phyloP scores from a whole-genome alignment of 2,888 invertebrate genomes.

The Tetrapedia diversipes region DNA sequence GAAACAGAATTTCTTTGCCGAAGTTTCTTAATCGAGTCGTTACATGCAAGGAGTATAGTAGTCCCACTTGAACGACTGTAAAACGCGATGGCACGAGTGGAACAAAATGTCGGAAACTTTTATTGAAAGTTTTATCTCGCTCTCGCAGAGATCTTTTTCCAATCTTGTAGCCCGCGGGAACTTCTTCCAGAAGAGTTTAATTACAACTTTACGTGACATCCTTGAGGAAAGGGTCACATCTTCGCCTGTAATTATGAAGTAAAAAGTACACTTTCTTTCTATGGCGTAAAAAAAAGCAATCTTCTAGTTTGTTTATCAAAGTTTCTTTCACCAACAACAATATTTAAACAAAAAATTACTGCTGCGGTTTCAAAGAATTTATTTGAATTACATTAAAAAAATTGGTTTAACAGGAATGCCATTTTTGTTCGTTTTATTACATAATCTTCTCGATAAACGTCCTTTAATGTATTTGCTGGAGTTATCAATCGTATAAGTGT shows the following conservation, averaged over 20 bases:
- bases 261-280: background rate
- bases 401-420: background rate
- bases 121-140: background rate
- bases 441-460: background rate
- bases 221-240: background rate
- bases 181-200: background rate
- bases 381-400: background rate
- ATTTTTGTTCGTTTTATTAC: background rate
- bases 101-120: background rate
- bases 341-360: background rate
- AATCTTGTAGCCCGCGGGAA: background rate
- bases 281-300: background rate
- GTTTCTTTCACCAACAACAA: background rate
- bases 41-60: background rate
- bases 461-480: background rate
- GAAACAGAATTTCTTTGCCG: background rate
- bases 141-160: background rate
- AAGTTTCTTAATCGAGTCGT: background rate
- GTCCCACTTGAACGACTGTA: background rate
- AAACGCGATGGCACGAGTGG: too few relatives aligned
- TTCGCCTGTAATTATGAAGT: slow-evolving; percentile 4
- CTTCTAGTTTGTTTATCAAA: background rate
- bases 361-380: too few relatives aligned
- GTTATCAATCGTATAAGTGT: background rate
- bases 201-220: slow-evolving; percentile 1